These are phyloP conservation scores for Phataginus tetradactyla DNA, from an alignment of 2,797 vertebrate species.

Conservation along the genomic window DNA sequence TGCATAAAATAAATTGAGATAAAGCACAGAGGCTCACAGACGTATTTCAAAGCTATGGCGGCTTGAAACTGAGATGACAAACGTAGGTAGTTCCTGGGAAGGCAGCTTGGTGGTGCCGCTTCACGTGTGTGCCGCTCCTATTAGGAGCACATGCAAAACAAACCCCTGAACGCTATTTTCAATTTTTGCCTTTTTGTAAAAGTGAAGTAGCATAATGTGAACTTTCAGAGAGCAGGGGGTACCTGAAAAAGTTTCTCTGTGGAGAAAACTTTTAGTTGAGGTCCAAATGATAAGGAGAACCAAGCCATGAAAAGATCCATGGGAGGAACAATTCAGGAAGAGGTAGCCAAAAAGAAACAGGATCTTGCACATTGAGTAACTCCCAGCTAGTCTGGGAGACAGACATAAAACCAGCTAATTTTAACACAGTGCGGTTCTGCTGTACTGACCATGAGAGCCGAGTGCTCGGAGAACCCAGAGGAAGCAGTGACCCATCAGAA, in stretches of 20 bases:
- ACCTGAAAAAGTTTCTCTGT: not conserved
- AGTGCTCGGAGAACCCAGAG: not conserved
- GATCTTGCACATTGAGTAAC: not conserved
- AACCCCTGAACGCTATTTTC: not conserved
- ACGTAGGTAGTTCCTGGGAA: not conserved
- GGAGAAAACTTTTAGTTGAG: not conserved
- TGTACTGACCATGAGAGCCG: not conserved
- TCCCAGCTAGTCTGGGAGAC: not conserved
- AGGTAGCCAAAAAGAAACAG: constrained; percentile 12
- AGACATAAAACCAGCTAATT: not conserved
- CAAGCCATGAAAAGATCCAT: not conserved
- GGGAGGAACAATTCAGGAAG: not conserved
- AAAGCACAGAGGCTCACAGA: not conserved
- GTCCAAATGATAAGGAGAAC: not conserved
- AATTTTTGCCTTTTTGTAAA: not conserved
- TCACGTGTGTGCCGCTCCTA: not conserved
- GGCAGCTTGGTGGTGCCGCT: not conserved
- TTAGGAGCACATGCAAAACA: not conserved
- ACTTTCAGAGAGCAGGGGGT: not conserved
- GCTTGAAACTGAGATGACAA: not conserved
- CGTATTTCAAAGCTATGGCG: not conserved
- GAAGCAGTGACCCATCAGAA: not conserved
- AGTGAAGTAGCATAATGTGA: not conserved
- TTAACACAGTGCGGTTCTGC: not conserved
- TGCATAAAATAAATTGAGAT: not conserved